phyloP scores from a whole-genome alignment of 2,797 vertebrate species.

The Momotus momota region DNA sequence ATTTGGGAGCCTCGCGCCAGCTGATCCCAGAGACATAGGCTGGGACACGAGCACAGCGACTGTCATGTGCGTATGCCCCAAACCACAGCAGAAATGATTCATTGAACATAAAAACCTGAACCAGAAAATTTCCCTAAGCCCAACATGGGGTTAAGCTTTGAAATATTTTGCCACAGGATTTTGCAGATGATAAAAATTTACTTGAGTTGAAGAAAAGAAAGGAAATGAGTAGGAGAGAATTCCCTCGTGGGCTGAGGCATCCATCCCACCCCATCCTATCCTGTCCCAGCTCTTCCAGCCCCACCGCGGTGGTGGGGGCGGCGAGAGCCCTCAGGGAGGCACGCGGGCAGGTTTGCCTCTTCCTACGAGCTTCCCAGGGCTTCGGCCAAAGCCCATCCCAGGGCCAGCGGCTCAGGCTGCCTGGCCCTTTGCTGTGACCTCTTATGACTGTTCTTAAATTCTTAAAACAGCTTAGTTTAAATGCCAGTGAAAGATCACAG shows the following conservation, averaged over 20 bases:
- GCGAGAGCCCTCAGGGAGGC: neutral
- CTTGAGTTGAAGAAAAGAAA: slow-evolving; percentile 21
- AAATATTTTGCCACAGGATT: neutral
- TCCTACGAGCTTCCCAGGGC: slow-evolving; percentile 44
- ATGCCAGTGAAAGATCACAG: slow-evolving; percentile 52
- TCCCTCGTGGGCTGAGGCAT: neutral
- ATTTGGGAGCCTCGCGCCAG: neutral
- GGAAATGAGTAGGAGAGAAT: slow-evolving; percentile 57
- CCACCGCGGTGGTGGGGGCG: neutral
- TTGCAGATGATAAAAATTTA: slow-evolving; percentile 35
- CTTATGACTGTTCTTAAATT: slow-evolving; percentile 47
- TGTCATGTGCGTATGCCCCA: accelerated
- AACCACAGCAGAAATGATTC: neutral
- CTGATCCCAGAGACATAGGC: accelerated
- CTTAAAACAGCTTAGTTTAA: slow-evolving; percentile 46
- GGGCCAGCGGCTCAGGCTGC: neutral
- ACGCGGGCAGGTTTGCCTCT: neutral
- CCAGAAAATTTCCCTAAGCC: neutral
- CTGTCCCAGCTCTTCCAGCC: neutral
- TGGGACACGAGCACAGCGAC: accelerated
- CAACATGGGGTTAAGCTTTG: slow-evolving; percentile 41
- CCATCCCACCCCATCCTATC: neutral
- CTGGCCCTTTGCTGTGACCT: slow-evolving; percentile 25
- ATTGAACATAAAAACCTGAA: neutral
- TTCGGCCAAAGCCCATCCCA: neutral